These are phyloP conservation scores for Heliconius ethilla DNA, from an alignment of 2,888 invertebrate species.

Conservation along the genomic window DNA sequence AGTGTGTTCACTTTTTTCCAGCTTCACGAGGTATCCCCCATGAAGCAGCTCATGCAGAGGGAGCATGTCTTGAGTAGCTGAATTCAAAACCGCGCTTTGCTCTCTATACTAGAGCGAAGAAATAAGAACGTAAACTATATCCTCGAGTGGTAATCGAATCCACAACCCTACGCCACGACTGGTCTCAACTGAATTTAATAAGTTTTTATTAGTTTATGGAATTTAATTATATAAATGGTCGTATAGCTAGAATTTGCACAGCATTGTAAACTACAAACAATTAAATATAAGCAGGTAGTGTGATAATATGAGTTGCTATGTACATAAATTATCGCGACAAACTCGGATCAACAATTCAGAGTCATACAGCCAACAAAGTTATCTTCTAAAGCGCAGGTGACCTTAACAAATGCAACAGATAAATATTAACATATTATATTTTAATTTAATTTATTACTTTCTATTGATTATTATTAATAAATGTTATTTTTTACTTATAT, in stretches of 20 bases:
- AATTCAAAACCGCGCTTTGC: too few species aligned
- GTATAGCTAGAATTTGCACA: background rate
- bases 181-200: too few species aligned
- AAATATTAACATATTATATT: background rate
- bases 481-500: too few species aligned
- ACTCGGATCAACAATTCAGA: conserved; percentile 13
- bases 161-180: too few species aligned
- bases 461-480: too few species aligned
- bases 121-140: too few species aligned
- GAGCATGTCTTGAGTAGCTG: too few species aligned
- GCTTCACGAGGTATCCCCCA: background rate
- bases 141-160: too few species aligned
- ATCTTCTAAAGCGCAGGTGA: conserved; percentile 4
- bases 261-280: background rate
- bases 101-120: too few species aligned
- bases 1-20: background rate
- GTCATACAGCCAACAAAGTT: conserved; percentile 11
- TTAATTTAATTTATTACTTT: background rate
- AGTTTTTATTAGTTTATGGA: too few species aligned
- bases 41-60: too few species aligned
- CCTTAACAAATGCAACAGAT: conserved; percentile 15
- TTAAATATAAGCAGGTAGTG: conserved; percentile 1
- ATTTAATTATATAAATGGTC: too few species aligned
- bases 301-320: conserved; percentile 10
- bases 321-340: conserved; percentile 6